Conservation (phyloP, 2,888 invertebrate species). For the Apamea sordens region DNA sequence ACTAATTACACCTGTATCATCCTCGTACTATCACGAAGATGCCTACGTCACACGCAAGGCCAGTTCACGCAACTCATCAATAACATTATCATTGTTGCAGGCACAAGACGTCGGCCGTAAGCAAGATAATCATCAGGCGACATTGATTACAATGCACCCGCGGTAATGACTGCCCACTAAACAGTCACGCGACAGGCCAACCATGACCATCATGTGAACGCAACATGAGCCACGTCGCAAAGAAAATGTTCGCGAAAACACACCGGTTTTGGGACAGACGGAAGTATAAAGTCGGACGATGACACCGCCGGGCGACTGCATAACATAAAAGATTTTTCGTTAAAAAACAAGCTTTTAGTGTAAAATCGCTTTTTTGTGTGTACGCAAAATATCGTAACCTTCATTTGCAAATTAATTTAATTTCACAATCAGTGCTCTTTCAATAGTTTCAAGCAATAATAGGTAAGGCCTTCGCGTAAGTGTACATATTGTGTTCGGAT, state of each 20-base stretch:
- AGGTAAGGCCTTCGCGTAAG: constrained; percentile 53
- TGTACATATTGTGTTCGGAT: constrained; percentile 47
- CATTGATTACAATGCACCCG: constrained; percentile 71
- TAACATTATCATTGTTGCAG: constrained; percentile 79
- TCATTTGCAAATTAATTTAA: constrained; percentile 77
- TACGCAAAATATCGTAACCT: constrained; percentile 72
- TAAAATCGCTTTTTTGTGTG: constrained; percentile 85
- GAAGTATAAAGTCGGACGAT: constrained; percentile 81
- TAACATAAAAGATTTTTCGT: constrained; percentile 79
- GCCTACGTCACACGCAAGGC: constrained; percentile 40
- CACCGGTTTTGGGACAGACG: constrained; percentile 86
- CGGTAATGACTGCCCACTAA: constrained; percentile 70
- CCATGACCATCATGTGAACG: constrained; percentile 69
- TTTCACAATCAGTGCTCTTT: constrained; percentile 54
- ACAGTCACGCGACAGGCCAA: constrained; percentile 64
- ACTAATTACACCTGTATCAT: constrained; percentile 4
- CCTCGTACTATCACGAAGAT: constrained; percentile 6
- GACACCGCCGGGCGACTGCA: constrained; percentile 81
- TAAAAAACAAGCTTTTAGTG: constrained; percentile 54
- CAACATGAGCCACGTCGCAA: constrained; percentile 66
- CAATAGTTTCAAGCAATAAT: constrained; percentile 65
- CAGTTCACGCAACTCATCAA: constrained; percentile 47
- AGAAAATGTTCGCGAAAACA: constrained; percentile 83
- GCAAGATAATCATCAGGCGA: constrained; percentile 74
- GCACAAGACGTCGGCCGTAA: constrained; percentile 72